Evolutionary conservation across 1,140 invertebrate genomes (phyloP).

Genomic region (Periplaneta americana): DNA sequence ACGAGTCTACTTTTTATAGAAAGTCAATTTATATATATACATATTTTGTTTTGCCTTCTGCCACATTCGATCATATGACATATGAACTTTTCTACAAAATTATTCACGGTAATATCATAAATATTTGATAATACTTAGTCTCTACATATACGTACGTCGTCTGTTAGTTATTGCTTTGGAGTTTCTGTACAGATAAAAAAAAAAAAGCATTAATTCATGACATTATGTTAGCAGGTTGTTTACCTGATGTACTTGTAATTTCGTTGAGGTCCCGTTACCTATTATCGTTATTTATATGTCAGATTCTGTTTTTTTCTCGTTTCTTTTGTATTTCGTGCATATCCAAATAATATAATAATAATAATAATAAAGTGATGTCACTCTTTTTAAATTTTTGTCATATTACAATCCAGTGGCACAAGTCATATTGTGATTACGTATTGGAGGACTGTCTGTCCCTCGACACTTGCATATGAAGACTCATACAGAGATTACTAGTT

Average conservation of each 20-base stretch:
- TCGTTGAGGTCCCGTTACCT: neutral
- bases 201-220: neutral
- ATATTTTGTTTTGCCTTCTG: no score
- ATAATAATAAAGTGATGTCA: no score
- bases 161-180: neutral
- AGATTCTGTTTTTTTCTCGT: no score
- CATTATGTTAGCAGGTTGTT: neutral
- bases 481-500: neutral
- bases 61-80: neutral
- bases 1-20: neutral
- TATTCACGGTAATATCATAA: neutral
- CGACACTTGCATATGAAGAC: neutral
- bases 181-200: neutral
- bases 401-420: neutral
- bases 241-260: no score
- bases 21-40: neutral
- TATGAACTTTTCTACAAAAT: neutral
- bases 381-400: neutral
- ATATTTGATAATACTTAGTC: neutral
- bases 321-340: no score
- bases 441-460: neutral
- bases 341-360: no score
- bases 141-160: neutral
- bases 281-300: no score
- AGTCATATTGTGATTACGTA: neutral